Evolutionary conservation across 2,888 invertebrate species (phyloP), one percentile per base, ranked within the genome.

Genomic region (Blastobasis lacticolella): DNA sequence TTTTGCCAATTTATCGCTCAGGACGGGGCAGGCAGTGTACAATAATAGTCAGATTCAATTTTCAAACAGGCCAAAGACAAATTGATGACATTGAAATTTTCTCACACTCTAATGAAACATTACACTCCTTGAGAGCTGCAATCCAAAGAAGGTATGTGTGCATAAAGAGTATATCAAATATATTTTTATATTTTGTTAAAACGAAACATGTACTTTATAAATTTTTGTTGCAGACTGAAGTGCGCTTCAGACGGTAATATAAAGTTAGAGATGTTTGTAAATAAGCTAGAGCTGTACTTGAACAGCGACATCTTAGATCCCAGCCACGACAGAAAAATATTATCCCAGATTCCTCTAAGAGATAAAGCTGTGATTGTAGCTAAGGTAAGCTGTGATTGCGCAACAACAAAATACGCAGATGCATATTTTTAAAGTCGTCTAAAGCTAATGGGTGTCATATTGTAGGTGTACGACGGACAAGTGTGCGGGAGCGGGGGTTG

Each of bases 91-190:
- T 97, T 64, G 98, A 98, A 76, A 87, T 98, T 55, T 94, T 93
- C 74, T 96, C 97, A 46, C 98, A 98, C 83, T 95, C 94, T 54
- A 98, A 98, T 78, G 97, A 98, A 75, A 97, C 97, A 4, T 89
- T 98, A 63, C 94, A 95, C 50, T 93, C 95, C 41, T 90, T 98
- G 56, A 91, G 97, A 60, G 90, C 95, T 53, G 92, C 93, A 64
- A 92, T 96, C 67, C 89, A 95, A 70, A 90, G 92, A 64, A 89
- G 94, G 89, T 87, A 61, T 45, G 53, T 37, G 37, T 1, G 5
- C 45, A 47, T 45, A 47, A 1, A 41, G 9, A 41, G 41, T 41
- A 9, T 3, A 9, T 8, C 7, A 41, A 9, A 8, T 41, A 41
- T 9, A 8, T 41, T 41, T 9, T 1, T 8, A 41, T 41, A 8